Conservation (phyloP, 2,797 vertebrate genomes). For the Morus bassanus region DNA sequence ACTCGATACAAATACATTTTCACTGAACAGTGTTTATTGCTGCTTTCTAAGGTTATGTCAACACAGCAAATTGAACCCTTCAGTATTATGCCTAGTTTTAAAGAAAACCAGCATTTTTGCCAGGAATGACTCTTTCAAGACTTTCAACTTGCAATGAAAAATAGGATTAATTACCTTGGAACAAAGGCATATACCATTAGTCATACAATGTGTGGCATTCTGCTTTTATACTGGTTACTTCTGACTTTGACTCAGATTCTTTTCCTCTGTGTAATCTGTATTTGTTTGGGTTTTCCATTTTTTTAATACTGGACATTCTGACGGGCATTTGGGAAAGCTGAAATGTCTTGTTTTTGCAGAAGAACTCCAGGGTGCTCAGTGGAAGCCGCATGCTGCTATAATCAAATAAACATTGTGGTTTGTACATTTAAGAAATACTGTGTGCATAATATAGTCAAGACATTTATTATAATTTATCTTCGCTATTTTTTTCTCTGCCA, state of each 20-base stretch:
- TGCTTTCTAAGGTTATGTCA: background rate
- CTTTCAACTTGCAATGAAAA: slow-evolving; percentile 64
- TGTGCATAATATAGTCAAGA: background rate
- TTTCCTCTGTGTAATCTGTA: background rate
- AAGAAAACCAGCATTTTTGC: background rate
- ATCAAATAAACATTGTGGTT: background rate
- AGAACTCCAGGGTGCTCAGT: background rate
- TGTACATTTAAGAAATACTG: background rate
- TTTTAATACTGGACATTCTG: background rate
- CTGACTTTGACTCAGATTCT: slow-evolving; percentile 46
- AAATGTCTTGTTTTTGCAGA: background rate
- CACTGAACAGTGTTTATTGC: background rate
- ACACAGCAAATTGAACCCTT: background rate
- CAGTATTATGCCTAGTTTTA: background rate
- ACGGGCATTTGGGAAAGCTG: background rate
- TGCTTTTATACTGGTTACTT: slow-evolving; percentile 63
- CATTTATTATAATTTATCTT: background rate
- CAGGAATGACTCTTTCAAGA: slow-evolving; percentile 2
- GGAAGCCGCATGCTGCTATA: background rate
- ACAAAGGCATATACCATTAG: slow-evolving; percentile 65
- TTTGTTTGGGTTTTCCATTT: background rate
- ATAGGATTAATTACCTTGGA: slow-evolving; percentile 79
- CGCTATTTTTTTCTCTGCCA: background rate
- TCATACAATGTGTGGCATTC: slow-evolving; percentile 66
- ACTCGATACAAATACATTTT: background rate